Evolutionary conservation across 2,797 vertebrate species (phyloP).

Genomic region (Aphelocoma californica): DNA sequence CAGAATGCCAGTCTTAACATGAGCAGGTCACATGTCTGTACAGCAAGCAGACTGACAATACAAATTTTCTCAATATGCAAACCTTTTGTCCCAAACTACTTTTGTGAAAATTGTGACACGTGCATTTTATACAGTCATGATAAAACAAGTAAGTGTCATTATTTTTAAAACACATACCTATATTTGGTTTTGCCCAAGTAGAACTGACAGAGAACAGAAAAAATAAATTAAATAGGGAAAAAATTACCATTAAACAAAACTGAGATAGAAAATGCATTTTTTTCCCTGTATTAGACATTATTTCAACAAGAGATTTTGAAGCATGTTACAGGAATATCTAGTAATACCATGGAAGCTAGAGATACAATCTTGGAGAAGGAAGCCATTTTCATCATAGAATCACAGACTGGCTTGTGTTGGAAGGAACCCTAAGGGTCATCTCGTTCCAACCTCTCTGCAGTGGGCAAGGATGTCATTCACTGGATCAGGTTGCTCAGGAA

Average conservation of each 20-base stretch:
- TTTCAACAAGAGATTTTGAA: background rate
- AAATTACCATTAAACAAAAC: background rate
- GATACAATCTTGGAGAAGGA: background rate
- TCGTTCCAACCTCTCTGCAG: background rate
- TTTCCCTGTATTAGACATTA: background rate
- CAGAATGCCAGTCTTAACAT: constrained; percentile 9
- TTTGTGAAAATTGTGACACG: background rate
- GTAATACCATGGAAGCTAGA: background rate
- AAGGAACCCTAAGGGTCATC: background rate
- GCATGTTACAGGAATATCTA: background rate
- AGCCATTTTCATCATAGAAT: background rate
- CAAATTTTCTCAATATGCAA: background rate
- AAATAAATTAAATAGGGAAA: background rate
- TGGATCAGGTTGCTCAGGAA: background rate
- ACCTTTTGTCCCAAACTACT: background rate
- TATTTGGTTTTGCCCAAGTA: background rate
- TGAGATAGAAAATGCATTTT: background rate
- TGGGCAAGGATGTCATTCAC: background rate
- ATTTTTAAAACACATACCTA: background rate
- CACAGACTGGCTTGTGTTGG: background rate
- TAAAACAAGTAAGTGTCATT: background rate
- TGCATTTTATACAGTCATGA: background rate
- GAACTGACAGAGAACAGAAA: background rate
- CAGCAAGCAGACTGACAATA: constrained; percentile 9
- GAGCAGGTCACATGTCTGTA: background rate